phyloP scores from a whole-genome alignment of 1,140 invertebrate species.

The Micrasema longulum region DNA sequence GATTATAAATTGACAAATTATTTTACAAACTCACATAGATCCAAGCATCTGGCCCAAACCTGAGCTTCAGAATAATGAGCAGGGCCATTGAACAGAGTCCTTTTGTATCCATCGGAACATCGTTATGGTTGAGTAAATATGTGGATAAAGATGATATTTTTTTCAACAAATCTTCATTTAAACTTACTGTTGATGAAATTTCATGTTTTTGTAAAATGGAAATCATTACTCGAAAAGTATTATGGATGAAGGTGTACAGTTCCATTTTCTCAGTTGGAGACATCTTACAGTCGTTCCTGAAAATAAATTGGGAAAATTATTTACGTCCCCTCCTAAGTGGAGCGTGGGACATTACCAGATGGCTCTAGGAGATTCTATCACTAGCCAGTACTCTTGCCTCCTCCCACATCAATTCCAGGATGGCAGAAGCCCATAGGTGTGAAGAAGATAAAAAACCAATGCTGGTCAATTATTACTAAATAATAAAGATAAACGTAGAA shows the following conservation, averaged over 20 bases:
- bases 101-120: conserved; percentile 55
- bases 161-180: conserved; percentile 11
- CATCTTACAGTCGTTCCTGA: conserved; percentile 40
- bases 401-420: too few species aligned
- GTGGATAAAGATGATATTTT: conserved; percentile 25
- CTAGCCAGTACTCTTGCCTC: too few species aligned
- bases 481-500: too few species aligned
- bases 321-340: too few species aligned
- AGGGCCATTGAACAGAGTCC: conserved; percentile 52
- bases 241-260: conserved; percentile 50
- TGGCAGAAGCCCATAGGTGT: too few species aligned
- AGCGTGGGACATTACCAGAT: too few species aligned
- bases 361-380: too few species aligned
- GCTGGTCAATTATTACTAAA: too few species aligned
- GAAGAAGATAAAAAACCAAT: too few species aligned
- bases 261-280: conserved; percentile 53
- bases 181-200: neutral
- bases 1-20: too few species aligned
- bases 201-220: conserved; percentile 49
- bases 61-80: conserved; percentile 36
- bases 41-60: conserved; percentile 42
- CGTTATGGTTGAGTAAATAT: conserved; percentile 45
- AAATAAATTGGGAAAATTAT: too few species aligned
- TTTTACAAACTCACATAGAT: conserved; percentile 41
- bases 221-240: conserved; percentile 42